Base-by-base conservation (phyloP, 2,797 vertebrate genomes). In the Coilia nasus region DNA sequence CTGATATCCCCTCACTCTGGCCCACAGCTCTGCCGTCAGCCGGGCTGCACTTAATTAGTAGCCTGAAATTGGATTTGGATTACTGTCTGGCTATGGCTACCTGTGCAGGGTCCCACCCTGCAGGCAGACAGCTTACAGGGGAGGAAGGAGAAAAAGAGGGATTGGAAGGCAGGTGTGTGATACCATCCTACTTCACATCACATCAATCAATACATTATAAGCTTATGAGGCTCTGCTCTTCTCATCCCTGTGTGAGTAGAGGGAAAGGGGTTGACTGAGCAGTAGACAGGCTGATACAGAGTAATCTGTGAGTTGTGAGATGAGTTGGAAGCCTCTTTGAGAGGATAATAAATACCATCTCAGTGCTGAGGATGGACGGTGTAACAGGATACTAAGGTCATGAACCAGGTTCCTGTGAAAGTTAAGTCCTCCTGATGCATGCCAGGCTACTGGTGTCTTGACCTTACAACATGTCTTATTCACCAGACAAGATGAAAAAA, bases 1-100 rank as follows among this genome's bases (percentile, higher is more conserved):
- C 92, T 88, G 91, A 89, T 87, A 84, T 88, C 85, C 83, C 19
- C 3, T 85, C 87, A 88, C 89, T 87, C 88, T 86, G 89, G 82
- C 85, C 84, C 28, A 84, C 67, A 14, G 28, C 86, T 82, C 59
- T 15, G 81, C 9, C 23, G 28, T 15, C 31, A 75, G 67, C 14
- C 14, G 17, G 67, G 67, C 67, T 35, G 31, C 19, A 82, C 82
- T 89, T 91, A 86, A 92, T 93, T 85, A 88, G 87, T 84, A 87
- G 11, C 23, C 84, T 64, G 87, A 88, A 90, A 91, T 87, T 85
- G 85, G 86, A 88, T 0, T 47, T 85, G 85, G 75, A 84, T 87
- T 64, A 86, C 54, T 84, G 81, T 83, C 64, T 62, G 60, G 82
- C 85, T n/a, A 71, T 15, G 71, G 62, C 60, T 83, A 41, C 28